These are phyloP conservation scores for Agrilus cyanescens DNA, from an alignment of 2,888 invertebrate species.

Conservation along the genomic window DNA sequence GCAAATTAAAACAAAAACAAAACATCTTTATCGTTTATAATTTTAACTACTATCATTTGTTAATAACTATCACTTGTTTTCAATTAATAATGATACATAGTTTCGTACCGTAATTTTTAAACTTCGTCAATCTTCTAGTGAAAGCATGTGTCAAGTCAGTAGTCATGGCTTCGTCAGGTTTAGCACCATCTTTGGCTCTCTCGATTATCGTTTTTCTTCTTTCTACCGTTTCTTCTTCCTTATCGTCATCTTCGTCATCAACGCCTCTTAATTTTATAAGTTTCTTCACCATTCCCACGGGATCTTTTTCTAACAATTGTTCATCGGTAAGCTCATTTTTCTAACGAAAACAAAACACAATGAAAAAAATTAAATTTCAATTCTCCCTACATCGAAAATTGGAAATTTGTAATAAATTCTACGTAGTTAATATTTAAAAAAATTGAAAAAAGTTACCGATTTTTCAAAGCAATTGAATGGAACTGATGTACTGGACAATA, in stretches of 20 bases:
- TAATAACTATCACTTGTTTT: too few relatives aligned
- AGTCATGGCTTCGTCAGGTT: slow-evolving; percentile 17
- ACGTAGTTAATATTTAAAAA: slow-evolving; percentile 1
- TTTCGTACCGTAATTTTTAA: neutral
- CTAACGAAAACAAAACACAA: neutral
- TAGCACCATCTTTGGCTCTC: slow-evolving; percentile 37
- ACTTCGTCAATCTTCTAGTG: slow-evolving; percentile 16
- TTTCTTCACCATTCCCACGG: slow-evolving; percentile 79
- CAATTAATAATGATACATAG: too few relatives aligned
- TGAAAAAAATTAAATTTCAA: slow-evolving; percentile 1
- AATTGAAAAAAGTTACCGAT: too few relatives aligned
- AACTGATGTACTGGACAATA: slow-evolving; percentile 52
- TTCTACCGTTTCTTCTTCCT: slow-evolving; percentile 65
- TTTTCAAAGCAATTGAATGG: too few relatives aligned
- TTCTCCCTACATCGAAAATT: too few relatives aligned
- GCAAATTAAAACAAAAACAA: slow-evolving; percentile 8
- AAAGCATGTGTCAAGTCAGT: slow-evolving; percentile 25
- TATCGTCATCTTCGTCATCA: slow-evolving; percentile 67
- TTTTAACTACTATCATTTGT: neutral
- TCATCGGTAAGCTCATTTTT: slow-evolving; percentile 68
- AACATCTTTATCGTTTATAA: neutral
- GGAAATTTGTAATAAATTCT: slow-evolving; percentile 16
- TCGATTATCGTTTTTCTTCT: slow-evolving; percentile 77
- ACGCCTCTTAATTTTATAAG: slow-evolving; percentile 71
- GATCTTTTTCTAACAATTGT: slow-evolving; percentile 74